Base-by-base conservation (phyloP, 2,888 invertebrate species). In the Tipula helvola region DNA sequence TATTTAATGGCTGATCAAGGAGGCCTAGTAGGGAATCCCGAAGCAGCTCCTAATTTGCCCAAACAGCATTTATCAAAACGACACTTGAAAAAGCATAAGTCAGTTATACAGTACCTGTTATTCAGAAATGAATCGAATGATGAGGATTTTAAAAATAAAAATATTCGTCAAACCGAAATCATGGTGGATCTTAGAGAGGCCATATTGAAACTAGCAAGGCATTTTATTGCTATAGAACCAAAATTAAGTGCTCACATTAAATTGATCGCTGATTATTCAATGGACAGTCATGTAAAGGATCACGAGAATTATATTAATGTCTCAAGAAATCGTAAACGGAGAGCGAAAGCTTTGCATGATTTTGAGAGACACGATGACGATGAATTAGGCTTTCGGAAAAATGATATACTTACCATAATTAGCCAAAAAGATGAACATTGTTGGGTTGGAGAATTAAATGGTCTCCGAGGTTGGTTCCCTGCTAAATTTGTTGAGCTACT, bases 351-450 rank as follows among this genome's bases (percentile, higher is more conserved):
- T 1, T 92, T 99, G 88, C 93, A 99, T 89, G 94, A 99, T 92
- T 99, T 99, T 93, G 99, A 99, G 92, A 93, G 99, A 88, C 96
- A 98, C 90, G 99, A 99, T 92, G 99, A 99, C 88, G 99, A 99
- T 92, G 99, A 99, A 91, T 92, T 99, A 87, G 99, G 99, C 8
- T 99, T 99, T 91, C 94, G 98, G 86, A 99, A 98, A 92, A 99
- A 99, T 93, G 99, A 99, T 91, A 97, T 99, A 57, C 98, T 99
- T 87, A 99, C 98, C 86, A 97, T 99, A 84, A 95, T 99, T 39
- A 98, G 98, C 90, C 98, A 98, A 90, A 97, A 97, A 91, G 99
- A 99, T 92, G 99, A 99, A 90, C 98, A 99, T 91, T 99, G 99
- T 91, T 99, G 99, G 99, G 96, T 99, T 88, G 99, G 99, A 5